These are phyloP conservation scores for Chorisops tibialis DNA, from an alignment of 2,888 invertebrate genomes.

Conservation along the genomic window DNA sequence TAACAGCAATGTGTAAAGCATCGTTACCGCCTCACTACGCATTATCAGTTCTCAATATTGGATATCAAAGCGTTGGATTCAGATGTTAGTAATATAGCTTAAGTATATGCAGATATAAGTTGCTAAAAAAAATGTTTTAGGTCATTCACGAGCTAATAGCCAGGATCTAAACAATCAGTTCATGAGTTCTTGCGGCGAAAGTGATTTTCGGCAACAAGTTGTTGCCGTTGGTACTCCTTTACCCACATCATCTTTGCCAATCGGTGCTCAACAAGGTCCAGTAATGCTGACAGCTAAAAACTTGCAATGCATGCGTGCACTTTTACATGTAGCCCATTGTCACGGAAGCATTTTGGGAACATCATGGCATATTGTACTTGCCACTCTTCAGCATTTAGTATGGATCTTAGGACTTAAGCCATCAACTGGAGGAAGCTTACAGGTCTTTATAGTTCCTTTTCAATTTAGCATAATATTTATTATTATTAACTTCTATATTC, in stretches of 20 bases:
- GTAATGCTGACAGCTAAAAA: slow-evolving; percentile 98
- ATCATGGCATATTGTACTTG: slow-evolving; percentile 94
- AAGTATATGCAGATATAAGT: neutral
- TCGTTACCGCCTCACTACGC: slow-evolving; percentile 95
- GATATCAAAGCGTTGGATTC: slow-evolving; percentile 56
- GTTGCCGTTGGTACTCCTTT: slow-evolving; percentile 96
- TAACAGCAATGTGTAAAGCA: slow-evolving; percentile 92
- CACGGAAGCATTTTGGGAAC: slow-evolving; percentile 89
- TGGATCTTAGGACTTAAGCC: slow-evolving; percentile 97
- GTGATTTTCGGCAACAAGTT: slow-evolving; percentile 85
- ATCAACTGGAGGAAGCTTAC: slow-evolving; percentile 88
- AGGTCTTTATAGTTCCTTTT: no score
- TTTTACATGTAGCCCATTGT: slow-evolving; percentile 84
- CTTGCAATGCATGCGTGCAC: slow-evolving; percentile 91
- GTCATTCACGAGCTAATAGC: slow-evolving; percentile 54
- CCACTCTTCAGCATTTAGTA: slow-evolving; percentile 85
- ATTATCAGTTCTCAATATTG: slow-evolving; percentile 74
- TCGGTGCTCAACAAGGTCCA: slow-evolving; percentile 58
- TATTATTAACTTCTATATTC: slow-evolving; percentile 4
- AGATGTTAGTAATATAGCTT: slow-evolving; percentile 39
- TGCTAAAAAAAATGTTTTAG: slow-evolving; percentile 37
- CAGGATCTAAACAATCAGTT: slow-evolving; percentile 57
- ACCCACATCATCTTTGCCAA: slow-evolving; percentile 76
- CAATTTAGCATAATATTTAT: no score
- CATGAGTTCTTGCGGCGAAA: slow-evolving; percentile 56